Evolutionary conservation across 2,888 invertebrate genomes (phyloP).

Genomic region (Agriopis leucophaearia): DNA sequence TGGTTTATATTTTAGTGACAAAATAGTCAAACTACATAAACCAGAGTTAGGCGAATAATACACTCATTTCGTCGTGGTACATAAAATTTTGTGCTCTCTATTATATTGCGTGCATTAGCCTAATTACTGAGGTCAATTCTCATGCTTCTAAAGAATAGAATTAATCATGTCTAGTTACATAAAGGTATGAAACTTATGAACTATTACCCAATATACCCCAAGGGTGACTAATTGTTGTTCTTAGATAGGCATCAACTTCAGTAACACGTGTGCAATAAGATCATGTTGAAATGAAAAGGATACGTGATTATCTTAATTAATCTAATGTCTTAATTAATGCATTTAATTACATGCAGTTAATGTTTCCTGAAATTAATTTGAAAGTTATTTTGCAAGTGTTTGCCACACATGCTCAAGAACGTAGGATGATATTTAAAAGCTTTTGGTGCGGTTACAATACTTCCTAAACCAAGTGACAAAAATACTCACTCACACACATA

Average conservation of each 20-base stretch:
- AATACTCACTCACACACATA: no score
- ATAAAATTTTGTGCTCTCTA: conserved; percentile 33
- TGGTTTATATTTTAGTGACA: background rate
- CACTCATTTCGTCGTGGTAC: conserved; percentile 12
- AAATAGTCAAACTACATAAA: conserved; percentile 1
- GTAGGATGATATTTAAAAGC: background rate
- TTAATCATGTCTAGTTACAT: conserved; percentile 47
- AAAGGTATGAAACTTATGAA: conserved; percentile 45
- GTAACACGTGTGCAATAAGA: conserved; percentile 23
- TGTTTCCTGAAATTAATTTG: conserved; percentile 36
- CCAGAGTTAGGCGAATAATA: conserved; percentile 1
- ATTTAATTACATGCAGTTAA: conserved; percentile 20
- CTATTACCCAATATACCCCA: conserved; percentile 44
- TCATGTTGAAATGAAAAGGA: conserved; percentile 32
- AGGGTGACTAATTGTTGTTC: conserved; percentile 43
- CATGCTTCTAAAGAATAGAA: conserved; percentile 46
- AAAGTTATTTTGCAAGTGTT: conserved; percentile 10
- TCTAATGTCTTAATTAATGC: conserved; percentile 33
- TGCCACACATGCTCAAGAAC: conserved; percentile 2
- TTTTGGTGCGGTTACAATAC: no score
- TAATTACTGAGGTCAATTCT: conserved; percentile 47
- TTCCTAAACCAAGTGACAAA: no score
- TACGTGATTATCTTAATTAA: conserved; percentile 29
- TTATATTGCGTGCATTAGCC: conserved; percentile 42
- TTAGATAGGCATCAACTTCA: conserved; percentile 31